phyloP scores from a whole-genome alignment of 1,140 invertebrate species.

The Vollenhovia emeryi region DNA sequence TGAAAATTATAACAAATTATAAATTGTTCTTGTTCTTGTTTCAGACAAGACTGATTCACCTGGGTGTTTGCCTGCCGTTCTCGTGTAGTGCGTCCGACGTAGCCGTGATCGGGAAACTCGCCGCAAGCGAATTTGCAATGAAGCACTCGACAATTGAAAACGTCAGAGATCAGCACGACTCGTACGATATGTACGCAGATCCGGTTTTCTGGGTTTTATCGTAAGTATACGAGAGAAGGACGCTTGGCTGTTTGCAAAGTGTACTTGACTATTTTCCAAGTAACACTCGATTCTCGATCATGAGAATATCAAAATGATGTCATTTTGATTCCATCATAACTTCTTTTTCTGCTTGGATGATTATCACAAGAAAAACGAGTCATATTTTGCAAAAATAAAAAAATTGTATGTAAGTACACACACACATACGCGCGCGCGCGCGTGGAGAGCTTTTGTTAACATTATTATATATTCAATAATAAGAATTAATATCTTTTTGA shows the following conservation, averaged over 20 bases:
- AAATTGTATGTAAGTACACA: not conserved
- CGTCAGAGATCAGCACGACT: slow-evolving; percentile 89
- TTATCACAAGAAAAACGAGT: not conserved
- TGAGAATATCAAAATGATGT: no score
- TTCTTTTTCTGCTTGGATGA: no score
- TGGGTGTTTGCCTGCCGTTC: slow-evolving; percentile 91
- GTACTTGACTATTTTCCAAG: not conserved
- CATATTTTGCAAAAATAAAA: not conserved
- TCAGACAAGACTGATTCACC: slow-evolving; percentile 86
- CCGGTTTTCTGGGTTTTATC: slow-evolving; percentile 89
- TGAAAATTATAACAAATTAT: no score
- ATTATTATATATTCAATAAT: not conserved
- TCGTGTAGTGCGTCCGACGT: slow-evolving; percentile 89
- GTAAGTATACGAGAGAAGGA: slow-evolving; percentile 85
- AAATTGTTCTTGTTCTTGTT: slow-evolving; percentile 44
- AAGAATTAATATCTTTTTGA: not conserved
- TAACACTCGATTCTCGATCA: no score
- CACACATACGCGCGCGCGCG: no score
- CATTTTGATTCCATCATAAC: no score
- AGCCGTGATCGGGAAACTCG: slow-evolving; percentile 85
- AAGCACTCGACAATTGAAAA: slow-evolving; percentile 77
- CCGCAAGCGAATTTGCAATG: slow-evolving; percentile 77
- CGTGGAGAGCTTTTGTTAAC: not conserved
- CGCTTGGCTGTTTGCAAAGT: not conserved
- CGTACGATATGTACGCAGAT: slow-evolving; percentile 89